Conservation (phyloP, 2,888 invertebrate species). For the Archips xylosteana region DNA sequence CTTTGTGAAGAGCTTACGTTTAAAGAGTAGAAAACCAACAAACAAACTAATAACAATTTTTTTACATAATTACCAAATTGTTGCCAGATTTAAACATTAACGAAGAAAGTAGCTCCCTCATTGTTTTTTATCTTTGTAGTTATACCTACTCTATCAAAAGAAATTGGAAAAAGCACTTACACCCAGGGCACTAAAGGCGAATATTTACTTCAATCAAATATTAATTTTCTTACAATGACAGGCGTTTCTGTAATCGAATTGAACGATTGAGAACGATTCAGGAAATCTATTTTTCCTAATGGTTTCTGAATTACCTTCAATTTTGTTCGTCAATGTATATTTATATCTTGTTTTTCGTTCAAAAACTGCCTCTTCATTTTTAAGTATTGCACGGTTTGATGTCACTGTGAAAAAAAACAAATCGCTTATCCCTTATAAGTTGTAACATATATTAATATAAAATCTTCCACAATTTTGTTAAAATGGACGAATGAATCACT, state of each 20-base stretch:
- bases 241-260: not conserved
- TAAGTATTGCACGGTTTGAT: not conserved
- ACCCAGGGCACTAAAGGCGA: no score
- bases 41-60: no score
- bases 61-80: no score
- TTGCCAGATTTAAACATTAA: no score
- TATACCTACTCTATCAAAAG: no score
- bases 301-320: slow-evolving; percentile 4
- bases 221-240: not conserved
- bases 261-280: not conserved
- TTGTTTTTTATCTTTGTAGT: no score
- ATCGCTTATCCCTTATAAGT: no score
- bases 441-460: not conserved
- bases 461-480: not conserved
- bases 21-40: no score
- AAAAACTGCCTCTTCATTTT: not conserved
- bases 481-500: slow-evolving; percentile 22
- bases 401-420: not conserved
- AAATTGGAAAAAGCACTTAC: no score
- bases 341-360: not conserved
- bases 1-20: no score
- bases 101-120: no score
- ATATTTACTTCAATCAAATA: not conserved
- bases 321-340: not conserved
- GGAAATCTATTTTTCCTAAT: not conserved